Evolutionary conservation across 2,797 vertebrate genomes (phyloP).

Genomic region (Pseudocheirus occidentalis): DNA sequence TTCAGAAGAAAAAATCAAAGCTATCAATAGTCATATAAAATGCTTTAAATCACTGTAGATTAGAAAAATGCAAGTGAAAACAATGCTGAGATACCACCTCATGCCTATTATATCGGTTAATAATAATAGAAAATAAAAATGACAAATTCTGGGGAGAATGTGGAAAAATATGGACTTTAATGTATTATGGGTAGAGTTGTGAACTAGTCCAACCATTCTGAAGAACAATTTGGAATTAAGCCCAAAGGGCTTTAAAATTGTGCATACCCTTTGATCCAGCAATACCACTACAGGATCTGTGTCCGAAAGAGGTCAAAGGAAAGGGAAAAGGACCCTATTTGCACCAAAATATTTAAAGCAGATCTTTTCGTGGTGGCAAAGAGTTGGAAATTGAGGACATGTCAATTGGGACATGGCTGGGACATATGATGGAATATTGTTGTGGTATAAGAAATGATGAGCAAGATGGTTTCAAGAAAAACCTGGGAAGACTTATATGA

Average conservation of each 20-base stretch:
- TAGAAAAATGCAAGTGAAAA: not conserved
- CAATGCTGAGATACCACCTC: not conserved
- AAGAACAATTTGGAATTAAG: too few relatives aligned
- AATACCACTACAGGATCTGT: too few relatives aligned
- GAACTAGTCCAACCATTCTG: too few relatives aligned
- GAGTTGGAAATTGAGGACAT: too few relatives aligned
- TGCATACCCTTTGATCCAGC: too few relatives aligned
- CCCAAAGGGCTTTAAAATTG: too few relatives aligned
- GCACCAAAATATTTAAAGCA: too few relatives aligned
- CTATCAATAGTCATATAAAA: not conserved
- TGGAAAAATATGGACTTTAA: not conserved
- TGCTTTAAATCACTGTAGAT: not conserved
- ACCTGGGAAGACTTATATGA: not conserved
- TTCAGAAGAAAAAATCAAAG: not conserved
- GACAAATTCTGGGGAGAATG: not conserved
- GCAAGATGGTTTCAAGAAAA: not conserved
- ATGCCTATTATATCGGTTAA: not conserved
- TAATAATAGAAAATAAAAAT: not conserved
- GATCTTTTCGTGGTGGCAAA: too few relatives aligned
- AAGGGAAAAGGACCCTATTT: too few relatives aligned
- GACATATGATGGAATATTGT: not conserved
- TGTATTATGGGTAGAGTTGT: not conserved
- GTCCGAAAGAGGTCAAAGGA: too few relatives aligned
- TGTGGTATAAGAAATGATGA: not conserved
- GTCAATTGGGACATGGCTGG: not conserved